A percentile compares a stretch with the other conserved stretches of the same genome.
These are phyloP conservation scores for Pararge aegeria DNA, from an alignment of 1,140 invertebrate genomes.

Conservation along the genomic window DNA sequence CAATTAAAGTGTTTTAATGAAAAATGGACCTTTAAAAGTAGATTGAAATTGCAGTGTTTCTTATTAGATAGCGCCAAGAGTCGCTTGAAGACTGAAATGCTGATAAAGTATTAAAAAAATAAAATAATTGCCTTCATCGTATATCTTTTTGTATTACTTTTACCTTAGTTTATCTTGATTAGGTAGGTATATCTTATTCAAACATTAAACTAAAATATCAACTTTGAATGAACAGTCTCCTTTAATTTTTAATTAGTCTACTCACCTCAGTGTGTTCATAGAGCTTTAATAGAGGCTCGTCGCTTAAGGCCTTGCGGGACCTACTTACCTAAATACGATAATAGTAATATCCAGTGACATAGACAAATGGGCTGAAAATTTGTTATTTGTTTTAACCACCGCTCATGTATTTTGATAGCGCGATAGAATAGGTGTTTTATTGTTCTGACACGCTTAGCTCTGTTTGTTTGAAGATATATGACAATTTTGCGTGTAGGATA, in stretches of 20 bases:
- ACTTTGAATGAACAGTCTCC: not conserved
- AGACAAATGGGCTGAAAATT: conserved; percentile 26
- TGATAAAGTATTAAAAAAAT: no score
- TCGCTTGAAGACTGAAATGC: no score
- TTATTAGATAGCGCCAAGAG: no score
- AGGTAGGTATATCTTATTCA: no score
- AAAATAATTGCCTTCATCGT: no score
- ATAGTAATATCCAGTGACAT: conserved; percentile 23
- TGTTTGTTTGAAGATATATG: conserved; percentile 4
- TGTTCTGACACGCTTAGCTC: not conserved
- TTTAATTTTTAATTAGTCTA: conserved; percentile 1
- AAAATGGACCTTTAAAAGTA: no score
- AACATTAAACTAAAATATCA: no score
- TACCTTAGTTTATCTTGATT: no score
- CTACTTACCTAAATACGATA: conserved; percentile 31
- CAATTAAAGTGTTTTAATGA: no score
- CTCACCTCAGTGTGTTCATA: not conserved
- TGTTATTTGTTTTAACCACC: conserved; percentile 18
- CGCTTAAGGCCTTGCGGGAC: conserved; percentile 24
- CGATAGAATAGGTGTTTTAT: conserved; percentile 5
- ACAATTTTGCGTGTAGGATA: not conserved
- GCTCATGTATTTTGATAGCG: conserved; percentile 6
- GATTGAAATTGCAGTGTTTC: no score
- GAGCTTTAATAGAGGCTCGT: conserved; percentile 2
- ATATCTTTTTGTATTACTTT: no score